phyloP scores from a whole-genome alignment of 2,797 vertebrate species.

The Hirundo rustica region DNA sequence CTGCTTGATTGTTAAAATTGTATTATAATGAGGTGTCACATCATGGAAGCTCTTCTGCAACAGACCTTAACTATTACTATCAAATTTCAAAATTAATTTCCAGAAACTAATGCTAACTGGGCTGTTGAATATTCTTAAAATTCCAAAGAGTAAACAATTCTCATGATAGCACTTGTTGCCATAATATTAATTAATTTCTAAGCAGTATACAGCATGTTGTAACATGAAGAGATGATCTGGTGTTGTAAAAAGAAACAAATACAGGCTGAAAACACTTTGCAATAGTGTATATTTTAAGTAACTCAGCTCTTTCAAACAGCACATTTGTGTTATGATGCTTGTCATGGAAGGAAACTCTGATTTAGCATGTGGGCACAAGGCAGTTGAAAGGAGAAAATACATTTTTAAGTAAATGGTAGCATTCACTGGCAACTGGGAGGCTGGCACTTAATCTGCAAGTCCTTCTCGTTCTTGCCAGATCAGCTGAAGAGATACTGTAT shows the following conservation, averaged over 20 bases:
- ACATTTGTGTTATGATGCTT: neutral
- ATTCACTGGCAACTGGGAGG: neutral
- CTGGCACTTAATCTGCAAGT: neutral
- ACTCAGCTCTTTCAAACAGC: accelerated
- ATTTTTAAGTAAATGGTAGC: neutral
- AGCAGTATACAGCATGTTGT: neutral
- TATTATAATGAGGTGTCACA: constrained; percentile 73
- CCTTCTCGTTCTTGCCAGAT: constrained; percentile 13
- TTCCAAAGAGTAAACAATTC: constrained; percentile 49
- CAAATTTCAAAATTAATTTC: constrained; percentile 66
- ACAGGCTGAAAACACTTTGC: neutral
- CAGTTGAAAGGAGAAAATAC: constrained; percentile 35
- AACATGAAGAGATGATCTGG: neutral
- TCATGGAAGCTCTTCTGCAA: constrained; percentile 64
- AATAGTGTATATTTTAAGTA: neutral
- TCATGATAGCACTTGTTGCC: constrained; percentile 34
- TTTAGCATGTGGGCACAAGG: neutral
- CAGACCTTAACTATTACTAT: constrained; percentile 68
- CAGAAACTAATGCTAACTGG: constrained; percentile 35
- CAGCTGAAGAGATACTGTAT: neutral
- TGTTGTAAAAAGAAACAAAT: neutral
- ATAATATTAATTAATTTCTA: constrained; percentile 8
- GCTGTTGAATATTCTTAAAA: constrained; percentile 33
- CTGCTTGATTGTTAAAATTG: constrained; percentile 58
- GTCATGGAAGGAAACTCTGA: neutral